Percentiles rank a stretch among this genome's conserved stretches.
Conservation (phyloP, 2,113 vertebrate genomes). For the Isichthys henryi region DNA sequence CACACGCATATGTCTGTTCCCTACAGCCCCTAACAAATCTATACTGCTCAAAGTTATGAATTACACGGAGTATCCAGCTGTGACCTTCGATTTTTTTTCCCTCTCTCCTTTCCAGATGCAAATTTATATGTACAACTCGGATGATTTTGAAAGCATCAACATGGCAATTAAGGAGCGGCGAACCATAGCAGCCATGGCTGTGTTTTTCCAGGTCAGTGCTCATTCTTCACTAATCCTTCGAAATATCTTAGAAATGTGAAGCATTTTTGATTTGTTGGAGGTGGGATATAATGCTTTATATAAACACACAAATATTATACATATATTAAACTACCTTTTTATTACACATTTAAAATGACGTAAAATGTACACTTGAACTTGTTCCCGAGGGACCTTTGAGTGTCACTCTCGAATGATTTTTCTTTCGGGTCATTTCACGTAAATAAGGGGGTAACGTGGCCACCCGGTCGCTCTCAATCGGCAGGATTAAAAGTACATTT, state of each 20-base stretch:
- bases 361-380: background rate
- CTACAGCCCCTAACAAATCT: background rate
- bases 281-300: background rate
- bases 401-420: background rate
- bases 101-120: constrained; percentile 76
- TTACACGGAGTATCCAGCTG: background rate
- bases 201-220: constrained; percentile 87
- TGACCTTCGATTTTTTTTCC: background rate
- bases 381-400: constrained; percentile 11
- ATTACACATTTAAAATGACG: background rate
- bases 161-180: constrained; percentile 82
- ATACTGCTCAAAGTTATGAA: background rate
- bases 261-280: background rate
- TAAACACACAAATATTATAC: background rate
- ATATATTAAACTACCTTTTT: background rate
- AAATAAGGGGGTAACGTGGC: constrained; percentile 24
- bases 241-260: background rate
- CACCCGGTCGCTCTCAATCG: constrained; percentile 33
- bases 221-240: background rate
- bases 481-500: constrained; percentile 44
- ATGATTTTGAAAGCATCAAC: constrained; percentile 90
- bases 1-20: background rate
- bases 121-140: constrained; percentile 95
- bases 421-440: constrained; percentile 8
- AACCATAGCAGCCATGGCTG: constrained; percentile 79